Evolutionary conservation across 2,113 vertebrate genomes (phyloP).

Genomic region (Tetraodon nigroviridis): DNA sequence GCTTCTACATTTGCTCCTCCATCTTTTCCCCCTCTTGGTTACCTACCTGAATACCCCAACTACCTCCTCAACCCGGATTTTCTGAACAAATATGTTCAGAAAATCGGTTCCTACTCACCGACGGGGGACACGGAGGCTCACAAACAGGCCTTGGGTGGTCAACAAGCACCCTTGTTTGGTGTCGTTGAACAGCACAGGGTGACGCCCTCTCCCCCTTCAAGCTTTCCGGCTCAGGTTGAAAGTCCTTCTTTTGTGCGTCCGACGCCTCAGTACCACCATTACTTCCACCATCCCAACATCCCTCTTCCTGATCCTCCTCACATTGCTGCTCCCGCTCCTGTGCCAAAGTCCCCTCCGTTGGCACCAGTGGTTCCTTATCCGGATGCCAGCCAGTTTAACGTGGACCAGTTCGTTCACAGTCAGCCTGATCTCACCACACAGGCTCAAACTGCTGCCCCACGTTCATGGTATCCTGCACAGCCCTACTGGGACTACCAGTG

Average conservation of each 20-base stretch:
- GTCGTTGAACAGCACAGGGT: background rate
- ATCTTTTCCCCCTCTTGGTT: background rate
- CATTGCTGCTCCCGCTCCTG: conserved; percentile 15
- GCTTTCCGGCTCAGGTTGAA: background rate
- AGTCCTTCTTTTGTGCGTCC: conserved; percentile 8
- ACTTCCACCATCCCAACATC: conserved; percentile 63
- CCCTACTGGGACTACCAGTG: conserved; percentile 16
- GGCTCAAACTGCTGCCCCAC: background rate
- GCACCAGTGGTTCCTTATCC: background rate
- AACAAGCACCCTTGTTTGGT: background rate
- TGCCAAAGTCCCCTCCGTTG: background rate
- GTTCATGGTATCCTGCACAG: background rate
- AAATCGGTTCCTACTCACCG: background rate
- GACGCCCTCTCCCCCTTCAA: background rate
- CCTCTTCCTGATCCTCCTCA: conserved; percentile 24
- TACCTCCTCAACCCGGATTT: background rate
- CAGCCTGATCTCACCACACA: background rate
- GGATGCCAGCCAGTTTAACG: background rate
- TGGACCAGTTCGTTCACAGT: background rate
- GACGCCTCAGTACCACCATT: conserved; percentile 52
- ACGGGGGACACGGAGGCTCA: background rate
- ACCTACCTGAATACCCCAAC: conserved; percentile 6
- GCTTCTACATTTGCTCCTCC: background rate
- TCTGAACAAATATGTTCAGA: background rate
- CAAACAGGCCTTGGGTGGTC: too few relatives aligned